Evolutionary conservation across 2,797 vertebrate species (phyloP), one percentile per base, ranked within the genome.

Genomic region (Percopsis omiscomaycus): DNA sequence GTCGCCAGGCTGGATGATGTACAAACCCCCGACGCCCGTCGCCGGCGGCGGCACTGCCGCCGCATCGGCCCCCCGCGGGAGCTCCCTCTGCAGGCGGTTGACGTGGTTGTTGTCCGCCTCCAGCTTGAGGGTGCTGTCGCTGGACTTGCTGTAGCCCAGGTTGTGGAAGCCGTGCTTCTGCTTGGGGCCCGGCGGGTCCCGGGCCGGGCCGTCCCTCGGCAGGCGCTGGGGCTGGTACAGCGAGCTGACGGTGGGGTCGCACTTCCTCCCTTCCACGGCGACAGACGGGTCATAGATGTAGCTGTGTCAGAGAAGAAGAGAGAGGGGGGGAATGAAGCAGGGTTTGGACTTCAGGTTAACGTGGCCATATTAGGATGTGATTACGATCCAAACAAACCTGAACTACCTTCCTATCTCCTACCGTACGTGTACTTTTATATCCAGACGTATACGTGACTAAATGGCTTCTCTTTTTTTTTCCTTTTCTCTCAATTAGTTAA

Each of bases 231-330:
- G 61, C 55, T 89, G 87, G 81, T 93, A 92, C n/a, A 89, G 80
- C 3, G 90, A 89, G 80, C 73, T 86, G 68, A 42, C 75, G 0
- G 81, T 60, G 0, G 84, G 76, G 76, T 93, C 89, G 0, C 65
- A 32, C 79, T 92, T 93, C 14, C 75, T 71, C 48, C 61, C 80
- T 0, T 93, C 92, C 55, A 74, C 89, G 3, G 75, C 77, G 55
- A 75, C 83, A 0, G 93, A 85, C 47, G 95, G 92, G 61, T 97
- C 94, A 61, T 96, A 93, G 87, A 96, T 92, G 81, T 96, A 96
- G 90, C 96, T 42, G 37, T 9, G 9, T 6, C 37, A 42, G 37
- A 42, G 37, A 42, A 42, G 37, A 42, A 1, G 9, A 9, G 37
- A 6, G 8, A 42, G 37, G 37, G 8, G 1, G 32, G 9, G 8